These are phyloP conservation scores for Globodera ellingtonae DNA, from an alignment of 1,140 invertebrate species.

Conservation along the genomic window DNA sequence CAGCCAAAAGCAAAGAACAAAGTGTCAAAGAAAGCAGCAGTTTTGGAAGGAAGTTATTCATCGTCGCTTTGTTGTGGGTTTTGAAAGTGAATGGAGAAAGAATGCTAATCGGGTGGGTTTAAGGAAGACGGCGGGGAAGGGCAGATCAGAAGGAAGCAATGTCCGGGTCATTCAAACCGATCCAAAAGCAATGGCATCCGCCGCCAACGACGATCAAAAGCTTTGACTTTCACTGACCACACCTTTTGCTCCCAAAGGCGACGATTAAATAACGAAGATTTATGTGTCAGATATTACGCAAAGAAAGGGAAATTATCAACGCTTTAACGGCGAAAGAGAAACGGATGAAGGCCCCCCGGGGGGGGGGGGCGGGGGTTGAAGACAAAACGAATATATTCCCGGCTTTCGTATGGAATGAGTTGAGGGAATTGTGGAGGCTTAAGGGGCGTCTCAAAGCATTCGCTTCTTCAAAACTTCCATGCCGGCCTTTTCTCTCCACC, in stretches of 20 bases:
- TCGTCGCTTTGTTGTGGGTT: background rate
- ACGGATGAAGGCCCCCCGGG: background rate
- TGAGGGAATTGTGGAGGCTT: background rate
- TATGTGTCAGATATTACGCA: background rate
- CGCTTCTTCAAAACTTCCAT: conserved; percentile 46
- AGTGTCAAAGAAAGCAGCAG: background rate
- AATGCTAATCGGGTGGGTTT: background rate
- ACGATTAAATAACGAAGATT: background rate
- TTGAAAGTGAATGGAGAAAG: background rate
- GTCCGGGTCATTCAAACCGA: conserved; percentile 8
- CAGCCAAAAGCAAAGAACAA: conserved; percentile 16
- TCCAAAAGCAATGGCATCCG: conserved; percentile 19
- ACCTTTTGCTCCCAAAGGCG: conserved; percentile 13
- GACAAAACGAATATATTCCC: background rate
- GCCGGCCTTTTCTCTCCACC: conserved; percentile 36
- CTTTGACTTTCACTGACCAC: conserved; percentile 21
- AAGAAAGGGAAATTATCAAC: background rate
- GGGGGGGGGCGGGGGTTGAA: background rate
- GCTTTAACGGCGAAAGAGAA: background rate
- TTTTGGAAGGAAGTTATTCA: background rate
- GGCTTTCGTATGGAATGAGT: background rate
- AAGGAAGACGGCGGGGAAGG: background rate
- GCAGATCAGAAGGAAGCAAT: background rate
- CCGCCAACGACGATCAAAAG: background rate
- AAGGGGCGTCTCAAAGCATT: conserved; percentile 7